Percentiles rank a stretch among this genome's conserved stretches.
Evolutionary conservation across 2,113 vertebrate genomes (phyloP).

Genomic region (Okapia johnstoni): DNA sequence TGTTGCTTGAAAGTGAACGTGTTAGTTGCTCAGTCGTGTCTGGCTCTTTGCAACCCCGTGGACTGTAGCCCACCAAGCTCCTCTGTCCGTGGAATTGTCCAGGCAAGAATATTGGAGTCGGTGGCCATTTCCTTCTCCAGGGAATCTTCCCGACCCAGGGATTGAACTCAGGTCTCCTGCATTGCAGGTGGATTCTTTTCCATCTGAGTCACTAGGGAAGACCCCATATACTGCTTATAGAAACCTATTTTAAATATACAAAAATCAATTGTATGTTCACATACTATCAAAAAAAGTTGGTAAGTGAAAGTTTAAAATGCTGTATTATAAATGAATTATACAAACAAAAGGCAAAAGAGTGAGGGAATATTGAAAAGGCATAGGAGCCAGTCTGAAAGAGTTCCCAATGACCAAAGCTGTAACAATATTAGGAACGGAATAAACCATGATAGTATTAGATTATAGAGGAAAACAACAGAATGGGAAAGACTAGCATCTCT

Average conservation of each 20-base stretch:
- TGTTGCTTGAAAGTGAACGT: background rate
- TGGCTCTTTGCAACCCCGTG: background rate
- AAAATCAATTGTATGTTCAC: background rate
- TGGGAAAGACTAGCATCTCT: background rate
- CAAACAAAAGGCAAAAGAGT: background rate
- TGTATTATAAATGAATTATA: background rate
- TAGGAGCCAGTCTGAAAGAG: accelerated
- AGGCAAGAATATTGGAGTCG: background rate
- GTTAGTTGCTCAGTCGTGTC: background rate
- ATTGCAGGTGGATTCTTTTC: background rate
- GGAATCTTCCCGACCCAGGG: background rate
- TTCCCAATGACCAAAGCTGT: background rate
- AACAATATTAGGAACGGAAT: background rate
- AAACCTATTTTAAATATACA: background rate
- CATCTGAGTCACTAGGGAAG: background rate
- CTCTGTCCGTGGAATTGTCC: background rate
- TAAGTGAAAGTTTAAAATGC: background rate
- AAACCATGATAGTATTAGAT: background rate
- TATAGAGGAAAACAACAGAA: background rate
- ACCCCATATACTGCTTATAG: background rate
- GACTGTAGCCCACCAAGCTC: background rate
- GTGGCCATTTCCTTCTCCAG: background rate
- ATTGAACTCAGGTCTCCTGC: background rate
- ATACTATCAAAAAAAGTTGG: background rate
- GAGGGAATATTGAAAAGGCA: background rate